Evolutionary conservation across 2,113 vertebrate species (phyloP).

Genomic region (Petrocephalus microphthalmus): DNA sequence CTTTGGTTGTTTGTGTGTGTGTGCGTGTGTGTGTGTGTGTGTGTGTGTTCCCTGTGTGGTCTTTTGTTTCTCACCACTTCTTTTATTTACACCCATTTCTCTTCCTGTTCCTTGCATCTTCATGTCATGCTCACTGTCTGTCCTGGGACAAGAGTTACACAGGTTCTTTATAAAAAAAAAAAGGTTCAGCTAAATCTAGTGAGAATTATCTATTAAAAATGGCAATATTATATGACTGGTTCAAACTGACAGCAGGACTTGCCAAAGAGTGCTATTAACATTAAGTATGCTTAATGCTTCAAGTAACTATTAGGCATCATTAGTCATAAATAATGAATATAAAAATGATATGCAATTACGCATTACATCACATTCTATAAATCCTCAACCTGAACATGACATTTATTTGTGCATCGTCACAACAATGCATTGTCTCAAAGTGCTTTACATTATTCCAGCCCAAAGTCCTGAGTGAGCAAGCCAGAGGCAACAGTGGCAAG

Average conservation of each 20-base stretch:
- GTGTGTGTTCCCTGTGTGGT: background rate
- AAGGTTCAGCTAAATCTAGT: background rate
- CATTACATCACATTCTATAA: background rate
- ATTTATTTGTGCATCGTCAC: background rate
- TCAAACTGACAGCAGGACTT: background rate
- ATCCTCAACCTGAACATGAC: background rate
- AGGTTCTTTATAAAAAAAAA: background rate
- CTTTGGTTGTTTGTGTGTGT: too few relatives aligned
- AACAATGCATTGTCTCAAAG: background rate
- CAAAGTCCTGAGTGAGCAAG: background rate
- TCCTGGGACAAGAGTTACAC: background rate
- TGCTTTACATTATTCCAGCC: background rate
- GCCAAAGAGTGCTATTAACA: background rate
- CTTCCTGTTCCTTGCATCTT: background rate
- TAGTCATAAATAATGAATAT: background rate
- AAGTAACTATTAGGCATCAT: background rate
- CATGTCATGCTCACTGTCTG: background rate
- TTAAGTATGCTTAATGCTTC: background rate
- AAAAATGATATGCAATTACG: background rate
- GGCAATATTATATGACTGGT: background rate
- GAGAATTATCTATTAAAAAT: background rate
- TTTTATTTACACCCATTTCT: background rate
- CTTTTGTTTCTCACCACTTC: background rate
- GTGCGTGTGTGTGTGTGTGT: background rate
- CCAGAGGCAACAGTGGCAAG: background rate